These are phyloP conservation scores for Tapirus indicus DNA, from an alignment of 2,797 vertebrate species.

Conservation along the genomic window DNA sequence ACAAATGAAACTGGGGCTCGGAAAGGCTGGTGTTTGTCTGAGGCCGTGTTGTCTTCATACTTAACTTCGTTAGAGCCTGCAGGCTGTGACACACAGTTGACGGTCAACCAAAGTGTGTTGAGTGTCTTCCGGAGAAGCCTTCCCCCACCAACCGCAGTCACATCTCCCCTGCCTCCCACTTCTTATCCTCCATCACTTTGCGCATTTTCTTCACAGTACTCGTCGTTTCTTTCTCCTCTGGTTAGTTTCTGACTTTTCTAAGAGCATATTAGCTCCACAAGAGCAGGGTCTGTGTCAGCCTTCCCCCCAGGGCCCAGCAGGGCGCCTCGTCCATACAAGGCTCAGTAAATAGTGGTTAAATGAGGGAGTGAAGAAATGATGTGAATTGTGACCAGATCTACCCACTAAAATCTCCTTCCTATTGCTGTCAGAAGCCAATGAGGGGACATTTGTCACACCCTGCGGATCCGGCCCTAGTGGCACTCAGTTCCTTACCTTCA, in stretches of 20 bases:
- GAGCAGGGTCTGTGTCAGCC: not conserved
- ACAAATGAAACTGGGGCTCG: not conserved
- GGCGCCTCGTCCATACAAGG: not conserved
- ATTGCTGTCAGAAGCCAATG: not conserved
- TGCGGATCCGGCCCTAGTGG: not conserved
- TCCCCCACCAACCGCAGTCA: too few relatives aligned
- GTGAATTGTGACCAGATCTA: not conserved
- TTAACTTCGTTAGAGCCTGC: not conserved
- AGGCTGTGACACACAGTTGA: not conserved
- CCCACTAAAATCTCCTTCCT: not conserved
- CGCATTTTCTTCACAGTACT: not conserved
- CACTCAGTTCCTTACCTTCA: not conserved
- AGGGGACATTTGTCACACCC: not conserved
- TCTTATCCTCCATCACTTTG: rapidly evolving
- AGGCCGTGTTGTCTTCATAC: not conserved
- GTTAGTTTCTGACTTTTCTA: not conserved
- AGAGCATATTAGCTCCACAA: not conserved
- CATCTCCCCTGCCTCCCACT: not conserved
- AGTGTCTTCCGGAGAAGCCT: not conserved
- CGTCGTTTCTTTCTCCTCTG: not conserved
- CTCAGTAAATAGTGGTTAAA: not conserved
- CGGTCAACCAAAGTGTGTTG: not conserved
- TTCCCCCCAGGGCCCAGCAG: too few relatives aligned
- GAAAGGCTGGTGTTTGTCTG: not conserved
- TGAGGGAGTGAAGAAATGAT: not conserved